Evolutionary conservation across 2,113 vertebrate genomes (phyloP).

Genomic region (Ceyx margarethae): DNA sequence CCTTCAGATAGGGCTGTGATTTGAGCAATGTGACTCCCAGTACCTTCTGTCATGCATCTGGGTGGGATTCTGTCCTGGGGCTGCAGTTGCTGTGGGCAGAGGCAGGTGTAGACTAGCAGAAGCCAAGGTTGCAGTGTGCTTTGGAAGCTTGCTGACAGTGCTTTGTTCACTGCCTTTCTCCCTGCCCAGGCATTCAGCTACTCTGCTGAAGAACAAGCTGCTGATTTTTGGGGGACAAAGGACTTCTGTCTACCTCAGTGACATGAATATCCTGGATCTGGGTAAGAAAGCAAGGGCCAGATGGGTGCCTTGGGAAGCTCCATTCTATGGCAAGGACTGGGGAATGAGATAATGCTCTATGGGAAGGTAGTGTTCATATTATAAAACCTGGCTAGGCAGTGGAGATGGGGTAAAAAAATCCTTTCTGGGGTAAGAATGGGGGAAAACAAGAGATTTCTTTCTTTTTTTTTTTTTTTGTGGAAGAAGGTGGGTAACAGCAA

Average conservation of each 20-base stretch:
- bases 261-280: conserved; percentile 84
- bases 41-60: not conserved
- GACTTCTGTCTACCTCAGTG: conserved; percentile 81
- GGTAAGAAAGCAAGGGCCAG: conserved; percentile 68
- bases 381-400: not conserved
- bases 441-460: not conserved
- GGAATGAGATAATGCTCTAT: not conserved
- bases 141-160: not conserved
- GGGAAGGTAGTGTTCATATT: not conserved
- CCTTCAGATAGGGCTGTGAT: not conserved
- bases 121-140: not conserved
- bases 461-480: not conserved
- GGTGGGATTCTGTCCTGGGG: not conserved
- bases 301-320: not conserved
- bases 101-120: not conserved
- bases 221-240: conserved; percentile 85
- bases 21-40: not conserved
- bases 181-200: conserved; percentile 77
- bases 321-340: not conserved
- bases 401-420: not conserved
- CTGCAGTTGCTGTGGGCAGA: not conserved
- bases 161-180: not conserved
- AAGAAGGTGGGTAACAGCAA: not conserved
- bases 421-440: not conserved
- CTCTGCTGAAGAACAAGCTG: conserved; percentile 81